Conservation (phyloP, 2,113 vertebrate genomes). For the Hydrolagus affinis region DNA sequence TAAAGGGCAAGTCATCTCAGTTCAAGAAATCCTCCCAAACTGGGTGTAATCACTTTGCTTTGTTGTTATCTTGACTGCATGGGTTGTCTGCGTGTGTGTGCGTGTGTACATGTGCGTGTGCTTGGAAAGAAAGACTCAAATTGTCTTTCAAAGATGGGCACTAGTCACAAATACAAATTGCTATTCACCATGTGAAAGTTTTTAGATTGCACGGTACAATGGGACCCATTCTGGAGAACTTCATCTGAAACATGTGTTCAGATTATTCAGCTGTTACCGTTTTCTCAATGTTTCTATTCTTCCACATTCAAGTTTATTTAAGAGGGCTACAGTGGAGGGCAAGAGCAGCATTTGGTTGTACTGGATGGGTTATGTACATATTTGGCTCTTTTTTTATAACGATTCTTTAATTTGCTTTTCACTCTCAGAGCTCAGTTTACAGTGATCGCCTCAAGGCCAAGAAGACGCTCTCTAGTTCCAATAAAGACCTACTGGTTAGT, state of each 20-base stretch:
- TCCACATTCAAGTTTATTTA: neutral
- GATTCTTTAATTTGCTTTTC: slow-evolving; percentile 2
- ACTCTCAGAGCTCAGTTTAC: slow-evolving; percentile 66
- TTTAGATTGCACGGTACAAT: neutral
- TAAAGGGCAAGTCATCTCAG: slow-evolving; percentile 1
- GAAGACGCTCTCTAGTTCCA: slow-evolving; percentile 61
- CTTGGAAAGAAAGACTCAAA: neutral
- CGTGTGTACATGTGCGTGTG: no score
- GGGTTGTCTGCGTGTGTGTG: no score
- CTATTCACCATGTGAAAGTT: neutral
- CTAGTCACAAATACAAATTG: neutral
- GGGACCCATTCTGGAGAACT: no score
- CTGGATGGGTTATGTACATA: neutral
- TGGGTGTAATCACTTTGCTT: slow-evolving; percentile 15
- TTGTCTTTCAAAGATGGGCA: neutral
- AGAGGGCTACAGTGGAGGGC: neutral
- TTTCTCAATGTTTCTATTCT: neutral
- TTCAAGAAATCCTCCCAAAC: neutral
- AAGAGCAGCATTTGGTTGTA: neutral
- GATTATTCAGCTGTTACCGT: neutral
- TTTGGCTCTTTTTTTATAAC: neutral
- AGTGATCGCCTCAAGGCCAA: slow-evolving; percentile 61
- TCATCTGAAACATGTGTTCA: neutral
- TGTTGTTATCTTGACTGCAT: no score
- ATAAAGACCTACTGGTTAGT: slow-evolving; percentile 81